Percentiles rank a stretch among this genome's conserved stretches.
These are phyloP conservation scores for Ictidomys tridecemlineatus DNA, from an alignment of 2,113 vertebrate genomes.

Conservation along the genomic window DNA sequence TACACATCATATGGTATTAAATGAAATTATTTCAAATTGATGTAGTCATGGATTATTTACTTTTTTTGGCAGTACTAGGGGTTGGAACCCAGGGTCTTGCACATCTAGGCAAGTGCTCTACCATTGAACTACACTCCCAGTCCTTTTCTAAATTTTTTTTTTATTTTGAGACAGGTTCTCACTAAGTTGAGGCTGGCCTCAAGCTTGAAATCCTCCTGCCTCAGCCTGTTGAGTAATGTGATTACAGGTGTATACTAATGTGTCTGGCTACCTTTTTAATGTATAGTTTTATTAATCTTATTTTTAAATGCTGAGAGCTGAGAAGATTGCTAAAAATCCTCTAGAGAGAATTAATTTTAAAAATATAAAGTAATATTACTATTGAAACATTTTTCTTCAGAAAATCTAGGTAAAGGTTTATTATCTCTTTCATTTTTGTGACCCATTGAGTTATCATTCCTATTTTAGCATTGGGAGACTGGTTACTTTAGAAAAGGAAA, in stretches of 20 bases:
- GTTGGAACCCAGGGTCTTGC: background rate
- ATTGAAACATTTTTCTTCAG: slow-evolving; percentile 10
- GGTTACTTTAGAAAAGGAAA: slow-evolving; percentile 9
- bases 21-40: slow-evolving; percentile 57
- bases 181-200: background rate
- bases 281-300: background rate
- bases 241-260: background rate
- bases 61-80: background rate
- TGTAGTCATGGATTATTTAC: background rate
- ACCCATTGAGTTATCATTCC: background rate
- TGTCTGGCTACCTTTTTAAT: background rate
- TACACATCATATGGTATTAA: background rate
- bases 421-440: background rate
- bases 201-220: background rate
- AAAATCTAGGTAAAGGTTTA: background rate
- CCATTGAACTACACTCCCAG: background rate
- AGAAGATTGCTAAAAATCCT: background rate
- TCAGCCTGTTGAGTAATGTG: background rate
- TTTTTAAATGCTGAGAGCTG: slow-evolving; percentile 38
- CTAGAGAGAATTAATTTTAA: background rate
- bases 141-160: background rate
- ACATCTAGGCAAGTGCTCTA: background rate
- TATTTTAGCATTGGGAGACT: slow-evolving; percentile 4
- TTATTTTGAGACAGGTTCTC: background rate
- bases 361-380: background rate